phyloP scores from a whole-genome alignment of 2,113 vertebrate species.

The Albula goreensis region DNA sequence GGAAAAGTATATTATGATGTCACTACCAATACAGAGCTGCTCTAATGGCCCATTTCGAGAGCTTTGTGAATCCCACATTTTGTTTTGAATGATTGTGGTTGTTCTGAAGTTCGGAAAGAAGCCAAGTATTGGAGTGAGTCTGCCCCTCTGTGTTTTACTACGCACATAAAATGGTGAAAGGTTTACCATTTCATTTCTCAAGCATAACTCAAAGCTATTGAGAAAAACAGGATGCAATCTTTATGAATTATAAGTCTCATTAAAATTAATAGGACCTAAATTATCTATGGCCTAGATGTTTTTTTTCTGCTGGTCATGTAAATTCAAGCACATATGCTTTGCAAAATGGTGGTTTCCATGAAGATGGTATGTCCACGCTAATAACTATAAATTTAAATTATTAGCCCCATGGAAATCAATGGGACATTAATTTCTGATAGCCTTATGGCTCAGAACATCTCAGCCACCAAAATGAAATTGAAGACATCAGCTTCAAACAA shows the following conservation, averaged over 20 bases:
- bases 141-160: background rate
- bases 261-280: background rate
- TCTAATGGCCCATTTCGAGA: too few species aligned
- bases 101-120: background rate
- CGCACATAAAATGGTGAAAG: background rate
- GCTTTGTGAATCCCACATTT: too few species aligned
- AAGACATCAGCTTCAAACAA: background rate
- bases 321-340: background rate
- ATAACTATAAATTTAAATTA: background rate
- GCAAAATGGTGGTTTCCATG: background rate
- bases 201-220: background rate
- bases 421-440: background rate
- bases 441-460: background rate
- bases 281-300: background rate
- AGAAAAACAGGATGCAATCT: background rate
- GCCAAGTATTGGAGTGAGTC: background rate
- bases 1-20: too few species aligned
- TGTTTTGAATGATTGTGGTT: too few species aligned
- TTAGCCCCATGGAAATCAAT: background rate
- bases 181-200: background rate
- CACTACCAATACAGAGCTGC: too few species aligned
- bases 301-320: background rate
- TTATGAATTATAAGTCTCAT: background rate
- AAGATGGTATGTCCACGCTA: background rate
- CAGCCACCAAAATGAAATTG: background rate